Evolutionary conservation across 2,888 invertebrate species (phyloP).

Genomic region (Ochropacha duplaris): DNA sequence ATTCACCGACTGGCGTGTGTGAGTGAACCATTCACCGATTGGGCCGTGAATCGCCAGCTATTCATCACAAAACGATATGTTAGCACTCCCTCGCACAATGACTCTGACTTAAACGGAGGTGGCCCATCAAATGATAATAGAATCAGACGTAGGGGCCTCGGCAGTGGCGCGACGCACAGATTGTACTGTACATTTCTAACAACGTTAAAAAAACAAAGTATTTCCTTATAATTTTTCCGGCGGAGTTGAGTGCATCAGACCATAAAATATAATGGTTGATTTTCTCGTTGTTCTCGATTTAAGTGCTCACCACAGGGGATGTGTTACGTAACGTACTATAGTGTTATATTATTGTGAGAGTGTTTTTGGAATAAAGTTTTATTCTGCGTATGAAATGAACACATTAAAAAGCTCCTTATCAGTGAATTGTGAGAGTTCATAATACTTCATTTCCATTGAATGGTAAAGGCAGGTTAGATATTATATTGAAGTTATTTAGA

Average conservation of each 20-base stretch:
- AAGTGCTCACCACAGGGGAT: slow-evolving; percentile 37
- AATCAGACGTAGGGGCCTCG: slow-evolving; percentile 72
- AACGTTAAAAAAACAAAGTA: slow-evolving; percentile 14
- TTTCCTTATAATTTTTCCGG: slow-evolving; percentile 6
- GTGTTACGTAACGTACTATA: slow-evolving; percentile 35
- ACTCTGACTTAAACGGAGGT: slow-evolving; percentile 72
- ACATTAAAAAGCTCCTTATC: background rate
- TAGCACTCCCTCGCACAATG: slow-evolving; percentile 54
- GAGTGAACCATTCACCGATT: slow-evolving; percentile 16
- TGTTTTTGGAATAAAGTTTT: background rate
- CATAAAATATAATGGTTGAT: slow-evolving; percentile 55
- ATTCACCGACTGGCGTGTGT: slow-evolving; percentile 46
- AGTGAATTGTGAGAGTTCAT: background rate
- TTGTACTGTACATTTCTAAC: slow-evolving; percentile 50
- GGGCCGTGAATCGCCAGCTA: slow-evolving; percentile 29
- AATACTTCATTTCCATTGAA: background rate
- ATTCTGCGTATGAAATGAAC: background rate
- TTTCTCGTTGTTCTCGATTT: slow-evolving; percentile 28
- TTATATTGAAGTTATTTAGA: background rate
- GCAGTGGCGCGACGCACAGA: slow-evolving; percentile 61
- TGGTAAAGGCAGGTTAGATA: background rate
- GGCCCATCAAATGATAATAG: slow-evolving; percentile 75
- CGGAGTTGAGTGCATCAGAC: slow-evolving; percentile 46
- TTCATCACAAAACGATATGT: slow-evolving; percentile 41
- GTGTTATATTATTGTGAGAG: slow-evolving; percentile 13